phyloP scores from a whole-genome alignment of 2,888 invertebrate genomes.

The Oscheius onirici region DNA sequence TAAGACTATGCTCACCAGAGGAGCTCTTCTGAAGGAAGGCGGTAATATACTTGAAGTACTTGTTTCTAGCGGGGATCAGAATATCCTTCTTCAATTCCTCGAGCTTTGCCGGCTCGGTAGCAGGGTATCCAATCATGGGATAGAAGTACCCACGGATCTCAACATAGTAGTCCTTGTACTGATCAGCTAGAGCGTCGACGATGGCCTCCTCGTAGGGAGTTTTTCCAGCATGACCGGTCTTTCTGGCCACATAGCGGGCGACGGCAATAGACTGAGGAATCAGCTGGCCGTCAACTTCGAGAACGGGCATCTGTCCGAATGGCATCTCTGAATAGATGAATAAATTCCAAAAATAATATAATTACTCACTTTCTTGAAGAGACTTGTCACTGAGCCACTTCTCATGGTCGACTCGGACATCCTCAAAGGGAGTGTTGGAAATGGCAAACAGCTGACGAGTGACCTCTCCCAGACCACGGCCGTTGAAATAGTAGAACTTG shows the following conservation, averaged over 20 bases:
- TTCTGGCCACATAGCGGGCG: constrained; percentile 41
- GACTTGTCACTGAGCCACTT: constrained; percentile 13
- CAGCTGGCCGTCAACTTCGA: constrained; percentile 45
- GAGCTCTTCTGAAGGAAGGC: constrained; percentile 40
- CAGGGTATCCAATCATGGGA: constrained; percentile 35
- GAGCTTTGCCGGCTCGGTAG: background rate
- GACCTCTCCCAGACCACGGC: constrained; percentile 45
- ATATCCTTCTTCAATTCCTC: constrained; percentile 39
- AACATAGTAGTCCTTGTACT: constrained; percentile 48
- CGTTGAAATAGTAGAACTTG: constrained; percentile 49
- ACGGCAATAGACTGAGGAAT: constrained; percentile 53
- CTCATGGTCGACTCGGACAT: constrained; percentile 7
- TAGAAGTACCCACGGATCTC: constrained; percentile 45
- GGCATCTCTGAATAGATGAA: constrained; percentile 40
- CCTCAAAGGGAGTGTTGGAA: constrained; percentile 4
- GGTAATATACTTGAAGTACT: constrained; percentile 37
- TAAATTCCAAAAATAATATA: background rate
- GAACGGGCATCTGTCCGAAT: constrained; percentile 48
- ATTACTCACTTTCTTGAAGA: constrained; percentile 3
- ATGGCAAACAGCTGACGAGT: constrained; percentile 38
- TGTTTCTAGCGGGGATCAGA: constrained; percentile 42
- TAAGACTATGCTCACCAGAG: constrained; percentile 20
- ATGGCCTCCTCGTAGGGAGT: constrained; percentile 41
- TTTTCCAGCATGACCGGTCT: constrained; percentile 39
- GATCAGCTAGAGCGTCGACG: constrained; percentile 48